Conservation (phyloP, 2,888 invertebrate species). For the Leistus spinibarbis region DNA sequence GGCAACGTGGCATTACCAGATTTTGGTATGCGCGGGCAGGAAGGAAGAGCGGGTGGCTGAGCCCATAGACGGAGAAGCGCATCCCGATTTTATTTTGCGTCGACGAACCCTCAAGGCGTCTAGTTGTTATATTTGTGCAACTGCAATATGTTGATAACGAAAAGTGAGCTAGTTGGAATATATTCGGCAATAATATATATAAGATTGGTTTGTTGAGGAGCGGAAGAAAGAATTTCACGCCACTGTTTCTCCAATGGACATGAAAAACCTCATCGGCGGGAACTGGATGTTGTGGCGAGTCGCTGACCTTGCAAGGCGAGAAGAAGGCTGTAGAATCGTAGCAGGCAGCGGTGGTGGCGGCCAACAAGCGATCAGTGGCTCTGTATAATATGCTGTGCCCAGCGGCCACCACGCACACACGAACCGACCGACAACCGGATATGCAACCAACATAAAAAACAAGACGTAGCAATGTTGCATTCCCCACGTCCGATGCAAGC, state of each 20-base stretch:
- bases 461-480: slow-evolving; percentile 24
- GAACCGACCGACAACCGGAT: slow-evolving; percentile 32
- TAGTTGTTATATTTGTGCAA: no score
- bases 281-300: slow-evolving; percentile 50
- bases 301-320: slow-evolving; percentile 59
- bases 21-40: slow-evolving; percentile 38
- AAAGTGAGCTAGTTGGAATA: no score
- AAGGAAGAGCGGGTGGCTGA: slow-evolving; percentile 37
- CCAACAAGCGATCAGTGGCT: neutral
- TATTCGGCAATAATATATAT: neutral
- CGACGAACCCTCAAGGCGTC: no score
- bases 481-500: slow-evolving; percentile 26
- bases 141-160: no score
- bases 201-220: neutral
- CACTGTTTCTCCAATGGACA: slow-evolving; percentile 14
- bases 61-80: neutral
- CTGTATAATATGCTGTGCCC: neutral
- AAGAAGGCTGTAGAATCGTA: slow-evolving; percentile 18
- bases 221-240: slow-evolving; percentile 7
- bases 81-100: no score
- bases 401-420: slow-evolving; percentile 1
- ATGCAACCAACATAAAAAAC: slow-evolving; percentile 35
- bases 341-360: neutral
- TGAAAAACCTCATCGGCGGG: slow-evolving; percentile 12
- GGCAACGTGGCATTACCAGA: slow-evolving; percentile 31